phyloP scores from a whole-genome alignment of 1,140 invertebrate species.

The Zaprionus africanus region DNA sequence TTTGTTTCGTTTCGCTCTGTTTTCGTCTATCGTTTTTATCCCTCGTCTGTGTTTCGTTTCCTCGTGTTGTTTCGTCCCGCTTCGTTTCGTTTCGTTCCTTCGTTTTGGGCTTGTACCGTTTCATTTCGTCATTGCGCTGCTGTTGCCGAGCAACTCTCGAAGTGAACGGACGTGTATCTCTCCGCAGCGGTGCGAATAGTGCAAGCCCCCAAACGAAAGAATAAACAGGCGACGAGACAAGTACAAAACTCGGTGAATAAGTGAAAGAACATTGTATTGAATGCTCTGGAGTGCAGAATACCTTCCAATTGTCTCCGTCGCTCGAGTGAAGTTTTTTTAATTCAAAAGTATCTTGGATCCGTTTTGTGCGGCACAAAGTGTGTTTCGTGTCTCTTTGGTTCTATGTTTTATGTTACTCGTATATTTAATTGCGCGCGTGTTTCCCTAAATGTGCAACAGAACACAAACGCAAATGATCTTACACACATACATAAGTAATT shows the following conservation, averaged over 20 bases:
- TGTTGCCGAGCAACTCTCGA: slow-evolving; percentile 54
- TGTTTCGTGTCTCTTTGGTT: slow-evolving; percentile 20
- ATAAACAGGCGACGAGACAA: slow-evolving; percentile 20
- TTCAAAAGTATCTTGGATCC: not conserved
- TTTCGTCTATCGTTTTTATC: slow-evolving; percentile 1
- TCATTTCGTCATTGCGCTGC: slow-evolving; percentile 24
- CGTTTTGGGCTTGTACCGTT: not conserved
- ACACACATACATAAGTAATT: slow-evolving; percentile 11
- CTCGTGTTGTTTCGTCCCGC: slow-evolving; percentile 8
- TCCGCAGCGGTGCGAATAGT: slow-evolving; percentile 23
- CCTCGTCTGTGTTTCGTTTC: not conserved
- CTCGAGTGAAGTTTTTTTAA: not conserved
- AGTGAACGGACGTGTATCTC: slow-evolving; percentile 44
- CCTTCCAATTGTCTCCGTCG: not conserved
- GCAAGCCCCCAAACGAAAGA: slow-evolving; percentile 19
- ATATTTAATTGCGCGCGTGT: slow-evolving; percentile 16
- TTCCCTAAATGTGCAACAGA: slow-evolving; percentile 3
- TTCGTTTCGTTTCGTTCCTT: slow-evolving; percentile 10
- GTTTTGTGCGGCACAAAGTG: not conserved
- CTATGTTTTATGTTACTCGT: slow-evolving; percentile 18
- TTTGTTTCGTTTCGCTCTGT: slow-evolving; percentile 10
- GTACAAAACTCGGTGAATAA: slow-evolving; percentile 37
- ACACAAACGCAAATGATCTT: slow-evolving; percentile 10
- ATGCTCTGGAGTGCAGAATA: not conserved
- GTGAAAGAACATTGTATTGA: slow-evolving; percentile 18